Evolutionary conservation across 2,888 invertebrate species (phyloP).

Genomic region (Tridacna gigas): DNA sequence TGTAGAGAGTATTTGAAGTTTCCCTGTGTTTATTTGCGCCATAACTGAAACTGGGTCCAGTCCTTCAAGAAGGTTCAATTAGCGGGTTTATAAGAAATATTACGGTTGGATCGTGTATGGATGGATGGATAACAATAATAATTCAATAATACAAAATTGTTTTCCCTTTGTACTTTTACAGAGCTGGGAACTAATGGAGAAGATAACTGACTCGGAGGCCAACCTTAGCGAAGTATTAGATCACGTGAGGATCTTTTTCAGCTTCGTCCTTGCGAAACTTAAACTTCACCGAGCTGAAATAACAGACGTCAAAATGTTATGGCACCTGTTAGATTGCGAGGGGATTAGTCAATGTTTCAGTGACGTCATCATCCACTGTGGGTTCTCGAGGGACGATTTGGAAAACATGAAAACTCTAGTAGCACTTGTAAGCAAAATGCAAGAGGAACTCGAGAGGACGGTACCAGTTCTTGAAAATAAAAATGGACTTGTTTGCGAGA

Average conservation of each 20-base stretch:
- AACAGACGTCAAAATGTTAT: conserved; percentile 59
- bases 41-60: too few species aligned
- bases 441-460: conserved; percentile 41
- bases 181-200: conserved; percentile 57
- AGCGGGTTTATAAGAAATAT: too few species aligned
- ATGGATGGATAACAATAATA: too few species aligned
- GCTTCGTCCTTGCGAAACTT: conserved; percentile 55
- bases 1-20: too few species aligned
- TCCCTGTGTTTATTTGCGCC: too few species aligned
- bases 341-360: conserved; percentile 41
- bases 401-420: conserved; percentile 37
- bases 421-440: conserved; percentile 45
- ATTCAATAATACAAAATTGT: neutral
- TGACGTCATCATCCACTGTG: conserved; percentile 42
- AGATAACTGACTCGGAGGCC: conserved; percentile 25
- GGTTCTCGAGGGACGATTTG: conserved; percentile 43
- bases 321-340: conserved; percentile 54
- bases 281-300: conserved; percentile 43
- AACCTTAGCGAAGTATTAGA: conserved; percentile 41
- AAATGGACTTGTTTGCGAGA: neutral
- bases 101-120: too few species aligned
- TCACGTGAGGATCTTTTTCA: conserved; percentile 61
- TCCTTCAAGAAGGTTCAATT: too few species aligned
- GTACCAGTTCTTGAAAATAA: neutral
- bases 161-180: conserved; percentile 22